A percentile compares a stretch with the other conserved stretches of the same genome.
Evolutionary conservation across 2,888 invertebrate genomes (phyloP).

Genomic region (Agelastica alni): DNA sequence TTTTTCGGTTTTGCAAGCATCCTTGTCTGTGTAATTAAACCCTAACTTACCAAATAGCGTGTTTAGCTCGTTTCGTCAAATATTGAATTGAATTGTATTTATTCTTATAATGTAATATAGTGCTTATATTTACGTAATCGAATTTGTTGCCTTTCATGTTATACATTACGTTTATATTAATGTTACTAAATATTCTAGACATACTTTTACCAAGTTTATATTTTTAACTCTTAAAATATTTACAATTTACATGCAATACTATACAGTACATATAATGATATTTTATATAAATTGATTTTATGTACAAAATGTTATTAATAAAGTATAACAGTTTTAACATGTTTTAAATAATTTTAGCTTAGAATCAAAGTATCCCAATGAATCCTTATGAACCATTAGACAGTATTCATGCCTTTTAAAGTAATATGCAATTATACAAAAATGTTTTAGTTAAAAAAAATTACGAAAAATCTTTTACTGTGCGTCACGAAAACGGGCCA

Average conservation of each 20-base stretch:
- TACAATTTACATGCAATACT: conserved; percentile 31
- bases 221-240: conserved; percentile 28
- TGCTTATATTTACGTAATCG: conserved; percentile 23
- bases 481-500: no score
- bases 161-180: conserved; percentile 33
- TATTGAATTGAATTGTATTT: conserved; percentile 27
- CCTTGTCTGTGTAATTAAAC: no score
- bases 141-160: conserved; percentile 35
- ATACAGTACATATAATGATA: conserved; percentile 27
- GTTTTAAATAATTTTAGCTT: neutral
- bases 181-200: conserved; percentile 42
- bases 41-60: no score
- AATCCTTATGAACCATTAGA: no score
- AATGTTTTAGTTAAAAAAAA: no score
- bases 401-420: no score
- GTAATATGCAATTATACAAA: no score
- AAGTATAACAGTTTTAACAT: conserved; percentile 17
- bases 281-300: conserved; percentile 37
- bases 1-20: no score
- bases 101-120: conserved; percentile 31
- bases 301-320: conserved; percentile 34
- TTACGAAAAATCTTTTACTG: no score
- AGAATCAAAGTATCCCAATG: no score
- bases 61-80: no score
- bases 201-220: conserved; percentile 42